A percentile compares a stretch with the other conserved stretches of the same genome.
phyloP scores from a whole-genome alignment of 2,888 invertebrate genomes.

The Amphipyra tragopoginis region DNA sequence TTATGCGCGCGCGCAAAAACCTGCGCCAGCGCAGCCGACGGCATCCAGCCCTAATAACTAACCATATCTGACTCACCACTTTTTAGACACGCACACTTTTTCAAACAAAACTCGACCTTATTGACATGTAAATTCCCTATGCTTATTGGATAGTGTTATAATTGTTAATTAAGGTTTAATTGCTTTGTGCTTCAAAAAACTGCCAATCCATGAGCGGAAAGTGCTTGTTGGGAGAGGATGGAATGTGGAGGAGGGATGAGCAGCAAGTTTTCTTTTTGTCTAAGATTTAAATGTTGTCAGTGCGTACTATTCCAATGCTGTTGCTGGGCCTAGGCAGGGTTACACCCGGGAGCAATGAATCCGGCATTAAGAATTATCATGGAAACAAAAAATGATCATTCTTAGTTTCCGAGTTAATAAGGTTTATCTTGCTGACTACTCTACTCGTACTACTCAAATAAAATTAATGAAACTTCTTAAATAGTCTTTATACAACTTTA shows the following conservation, averaged over 20 bases:
- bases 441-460: too few relatives aligned
- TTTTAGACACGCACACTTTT: constrained; percentile 62
- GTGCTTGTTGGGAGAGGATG: constrained; percentile 21
- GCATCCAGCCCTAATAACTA: constrained; percentile 82
- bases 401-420: too few relatives aligned
- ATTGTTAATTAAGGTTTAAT: constrained; percentile 74
- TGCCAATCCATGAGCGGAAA: constrained; percentile 59
- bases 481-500: too few relatives aligned
- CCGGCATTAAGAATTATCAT: too few relatives aligned
- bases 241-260: constrained; percentile 41
- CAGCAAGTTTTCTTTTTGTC: constrained; percentile 18
- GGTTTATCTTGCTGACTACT: too few relatives aligned
- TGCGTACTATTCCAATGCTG: too few relatives aligned
- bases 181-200: constrained; percentile 59
- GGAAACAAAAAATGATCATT: too few relatives aligned
- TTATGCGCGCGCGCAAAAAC: constrained; percentile 69
- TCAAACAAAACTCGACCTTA: constrained; percentile 64
- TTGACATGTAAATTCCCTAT: constrained; percentile 64
- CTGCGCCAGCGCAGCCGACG: constrained; percentile 62
- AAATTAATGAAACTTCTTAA: too few relatives aligned
- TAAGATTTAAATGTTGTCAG: not conserved
- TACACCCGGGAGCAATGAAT: too few relatives aligned
- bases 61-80: constrained; percentile 80
- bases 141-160: constrained; percentile 73
- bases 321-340: too few relatives aligned